A percentile compares a stretch with the other conserved stretches of the same genome.
phyloP scores from a whole-genome alignment of 2,113 vertebrate species.

The Tragelaphus buxtoni region DNA sequence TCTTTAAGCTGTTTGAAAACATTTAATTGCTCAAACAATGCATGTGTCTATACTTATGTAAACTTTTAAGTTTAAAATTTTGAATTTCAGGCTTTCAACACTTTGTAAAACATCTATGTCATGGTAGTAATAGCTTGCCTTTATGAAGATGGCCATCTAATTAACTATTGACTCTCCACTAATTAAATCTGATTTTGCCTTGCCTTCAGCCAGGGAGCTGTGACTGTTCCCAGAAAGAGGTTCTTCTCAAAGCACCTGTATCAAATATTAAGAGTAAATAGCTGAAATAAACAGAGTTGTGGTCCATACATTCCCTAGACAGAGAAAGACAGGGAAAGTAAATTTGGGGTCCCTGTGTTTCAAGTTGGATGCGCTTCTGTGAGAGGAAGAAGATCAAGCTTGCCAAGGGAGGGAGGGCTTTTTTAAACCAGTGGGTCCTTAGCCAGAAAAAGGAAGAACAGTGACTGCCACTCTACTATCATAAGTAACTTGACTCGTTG shows the following conservation, averaged over 20 bases:
- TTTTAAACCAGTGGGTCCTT: background rate
- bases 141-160: constrained; percentile 32
- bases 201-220: constrained; percentile 37
- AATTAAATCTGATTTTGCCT: constrained; percentile 40
- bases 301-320: background rate
- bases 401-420: background rate
- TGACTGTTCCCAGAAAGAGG: background rate
- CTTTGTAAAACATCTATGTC: constrained; percentile 23
- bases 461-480: too few relatives aligned
- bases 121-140: constrained; percentile 37
- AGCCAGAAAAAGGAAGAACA: background rate
- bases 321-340: background rate
- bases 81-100: constrained; percentile 45
- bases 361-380: background rate
- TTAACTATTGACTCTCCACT: constrained; percentile 18
- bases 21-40: constrained; percentile 22
- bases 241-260: background rate
- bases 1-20: background rate
- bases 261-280: background rate
- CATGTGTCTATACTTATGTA: background rate
- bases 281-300: background rate
- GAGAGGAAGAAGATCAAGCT: background rate
- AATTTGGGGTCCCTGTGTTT: background rate
- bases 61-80: constrained; percentile 48
- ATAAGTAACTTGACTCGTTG: background rate